Conservation (phyloP, 2,888 invertebrate genomes). For the Nasonia oneida region DNA sequence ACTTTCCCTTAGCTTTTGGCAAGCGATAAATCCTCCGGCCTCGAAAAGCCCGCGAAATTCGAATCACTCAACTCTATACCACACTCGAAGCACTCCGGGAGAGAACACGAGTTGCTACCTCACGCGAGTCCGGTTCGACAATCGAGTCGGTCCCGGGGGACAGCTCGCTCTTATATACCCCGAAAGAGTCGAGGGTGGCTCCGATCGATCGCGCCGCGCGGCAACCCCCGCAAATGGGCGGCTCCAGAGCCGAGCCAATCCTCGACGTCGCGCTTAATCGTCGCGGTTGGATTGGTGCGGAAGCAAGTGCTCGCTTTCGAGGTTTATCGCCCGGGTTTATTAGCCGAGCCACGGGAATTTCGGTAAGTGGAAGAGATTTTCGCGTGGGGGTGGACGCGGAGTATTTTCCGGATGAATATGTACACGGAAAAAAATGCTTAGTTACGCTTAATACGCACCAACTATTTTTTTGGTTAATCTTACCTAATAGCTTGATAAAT, state of each 20-base stretch:
- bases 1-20: not conserved
- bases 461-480: too few species aligned
- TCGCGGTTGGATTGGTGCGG: not conserved
- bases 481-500: too few species aligned
- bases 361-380: not conserved
- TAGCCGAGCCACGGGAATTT: not conserved
- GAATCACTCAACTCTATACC: not conserved
- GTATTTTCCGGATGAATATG: too few species aligned
- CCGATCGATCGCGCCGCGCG: conserved; percentile 26
- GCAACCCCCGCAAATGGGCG: conserved; percentile 27
- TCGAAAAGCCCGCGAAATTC: not conserved
- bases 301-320: not conserved
- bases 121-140: not conserved
- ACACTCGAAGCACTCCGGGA: too few species aligned
- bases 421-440: too few species aligned
- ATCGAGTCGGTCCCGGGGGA: conserved; percentile 14
- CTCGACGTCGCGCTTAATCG: not conserved
- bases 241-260: not conserved
- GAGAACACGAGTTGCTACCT: not conserved
- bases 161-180: conserved; percentile 17
- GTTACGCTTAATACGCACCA: too few species aligned
- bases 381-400: too few species aligned
- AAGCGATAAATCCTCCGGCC: not conserved
- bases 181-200: not conserved
- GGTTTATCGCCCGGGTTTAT: conserved; percentile 17